Evolutionary conservation across 2,113 vertebrate genomes (phyloP).

Genomic region (Otus sunia): DNA sequence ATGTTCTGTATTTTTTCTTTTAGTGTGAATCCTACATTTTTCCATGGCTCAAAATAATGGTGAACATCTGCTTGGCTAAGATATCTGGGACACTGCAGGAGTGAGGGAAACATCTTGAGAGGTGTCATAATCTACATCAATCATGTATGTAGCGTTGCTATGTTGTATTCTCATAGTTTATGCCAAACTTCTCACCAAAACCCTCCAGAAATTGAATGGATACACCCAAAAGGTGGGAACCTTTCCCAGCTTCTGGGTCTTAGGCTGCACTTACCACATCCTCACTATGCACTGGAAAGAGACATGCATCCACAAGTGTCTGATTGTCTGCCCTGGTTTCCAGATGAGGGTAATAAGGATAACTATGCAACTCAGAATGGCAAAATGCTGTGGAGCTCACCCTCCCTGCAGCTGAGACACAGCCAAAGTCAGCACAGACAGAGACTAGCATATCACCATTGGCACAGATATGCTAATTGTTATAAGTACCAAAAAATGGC

Average conservation of each 20-base stretch:
- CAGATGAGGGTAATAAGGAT: not conserved
- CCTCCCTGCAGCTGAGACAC: not conserved
- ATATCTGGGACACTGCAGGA: conserved; percentile 13
- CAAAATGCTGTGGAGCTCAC: not conserved
- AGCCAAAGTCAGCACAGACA: conserved; percentile 5
- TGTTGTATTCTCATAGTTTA: not conserved
- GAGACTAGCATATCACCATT: not conserved
- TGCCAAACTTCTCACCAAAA: conserved; percentile 38
- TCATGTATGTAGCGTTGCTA: not conserved
- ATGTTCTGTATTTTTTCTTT: not conserved
- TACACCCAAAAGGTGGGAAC: not conserved
- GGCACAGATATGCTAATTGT: not conserved
- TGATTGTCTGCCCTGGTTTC: not conserved
- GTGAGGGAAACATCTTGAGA: conserved; percentile 44
- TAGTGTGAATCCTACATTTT: conserved; percentile 28
- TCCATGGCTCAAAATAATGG: conserved; percentile 25
- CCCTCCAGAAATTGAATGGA: not conserved
- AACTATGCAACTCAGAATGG: not conserved
- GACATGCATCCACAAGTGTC: not conserved
- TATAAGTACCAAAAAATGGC: not conserved
- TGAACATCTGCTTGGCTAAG: conserved; percentile 65
- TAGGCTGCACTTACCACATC: not conserved
- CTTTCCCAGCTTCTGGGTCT: not conserved
- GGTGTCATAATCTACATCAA: conserved; percentile 20
- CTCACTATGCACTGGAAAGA: not conserved